Base-by-base conservation (phyloP, 2,888 invertebrate genomes). In the Torymus texanus region DNA sequence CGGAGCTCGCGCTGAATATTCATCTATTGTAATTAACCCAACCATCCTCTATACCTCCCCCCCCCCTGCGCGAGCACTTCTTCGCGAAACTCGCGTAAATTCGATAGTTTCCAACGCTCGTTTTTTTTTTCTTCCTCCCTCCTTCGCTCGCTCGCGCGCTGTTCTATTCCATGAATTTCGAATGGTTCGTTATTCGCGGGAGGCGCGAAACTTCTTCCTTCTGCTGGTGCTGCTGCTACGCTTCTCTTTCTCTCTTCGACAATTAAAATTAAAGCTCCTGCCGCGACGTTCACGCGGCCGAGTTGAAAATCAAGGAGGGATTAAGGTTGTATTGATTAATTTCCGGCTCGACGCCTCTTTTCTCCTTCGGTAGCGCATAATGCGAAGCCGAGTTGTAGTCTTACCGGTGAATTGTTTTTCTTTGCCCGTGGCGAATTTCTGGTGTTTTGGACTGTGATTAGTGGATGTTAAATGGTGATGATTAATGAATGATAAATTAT, bases 11-110 rank as follows among this genome's bases (percentile, higher is more conserved):
- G 79, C 83, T 89, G 89, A 89, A 89, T 89, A 89, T 89, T 89
- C 89, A 89, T 89, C 85, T 89, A 89, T 89, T 89, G 87, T 88
- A 89, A 89, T 89, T 86, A 87, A 86, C 85, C 86, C 78, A 66
- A 65, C 58, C 73, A 70, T 71, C 78, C 13, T 53, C 41, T 21
- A 21, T 21, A 21, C 21, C 21, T 21, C 2, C 21, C 21, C 21
- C 21, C 21, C 21, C 1, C 21, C 1, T 21, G 21, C 53, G 14
- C 50, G 65, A 58, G 75, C 58, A 13, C 50, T 51, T 80, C 71
- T 75, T 65, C 63, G 65, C 62, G 29, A 72, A 24, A 62, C 21
- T 24, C 58, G 21, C 70, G 53, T 63, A 62, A 62, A 63, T 74
- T 82, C 63, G 59, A 56, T 73, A 68, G 71, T 82, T 75, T 82